Evolutionary conservation across 2,113 vertebrate genomes (phyloP), one percentile per base, ranked within the genome.

Genomic region (Rallus limicola): DNA sequence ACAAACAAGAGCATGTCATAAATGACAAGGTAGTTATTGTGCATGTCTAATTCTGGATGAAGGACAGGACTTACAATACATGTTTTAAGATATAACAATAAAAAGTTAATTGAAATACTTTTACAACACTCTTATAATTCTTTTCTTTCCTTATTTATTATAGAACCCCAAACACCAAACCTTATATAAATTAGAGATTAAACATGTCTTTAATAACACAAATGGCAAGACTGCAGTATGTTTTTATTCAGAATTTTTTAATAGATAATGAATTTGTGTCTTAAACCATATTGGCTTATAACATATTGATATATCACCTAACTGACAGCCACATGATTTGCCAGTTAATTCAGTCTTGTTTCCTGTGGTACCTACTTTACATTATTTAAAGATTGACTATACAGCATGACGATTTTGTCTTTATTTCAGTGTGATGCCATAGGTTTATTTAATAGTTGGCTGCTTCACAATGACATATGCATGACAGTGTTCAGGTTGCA

Each of bases 101-200:
- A 95, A 93, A 92, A 70, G 64, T 67, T 92, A 59, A 93, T 80
- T 89, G n/a, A 88, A 93, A 90, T 48, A 95, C 44, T 92, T 75
- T 64, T 87, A 86, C 67, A 76, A 77, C 65, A 71, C 52, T 90
- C 36, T 46, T 18, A 50, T 86, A 81, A 94, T 62, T 82, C 59
- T 81, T 69, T 78, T 75, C 38, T 65, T 86, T 91, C 77, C 52
- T n/a, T 86, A 50, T 38, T 72, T 82, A 65, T 77, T 79, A 60
- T 56, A 58, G 56, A 58, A 14, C 16, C 44, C 62, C 28, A 84
- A 88, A 38, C 25, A 48, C 25, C 64, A 79, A 69, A 23, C 28
- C 5, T 83, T 7, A 63, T 25, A 21, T 65, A 90, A 90, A 52
- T 92, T 82, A 88, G 92, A 88, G 58, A 79, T 90, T 92, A 88